phyloP scores from a whole-genome alignment of 2,113 vertebrate species.

The Osmerus mordax region DNA sequence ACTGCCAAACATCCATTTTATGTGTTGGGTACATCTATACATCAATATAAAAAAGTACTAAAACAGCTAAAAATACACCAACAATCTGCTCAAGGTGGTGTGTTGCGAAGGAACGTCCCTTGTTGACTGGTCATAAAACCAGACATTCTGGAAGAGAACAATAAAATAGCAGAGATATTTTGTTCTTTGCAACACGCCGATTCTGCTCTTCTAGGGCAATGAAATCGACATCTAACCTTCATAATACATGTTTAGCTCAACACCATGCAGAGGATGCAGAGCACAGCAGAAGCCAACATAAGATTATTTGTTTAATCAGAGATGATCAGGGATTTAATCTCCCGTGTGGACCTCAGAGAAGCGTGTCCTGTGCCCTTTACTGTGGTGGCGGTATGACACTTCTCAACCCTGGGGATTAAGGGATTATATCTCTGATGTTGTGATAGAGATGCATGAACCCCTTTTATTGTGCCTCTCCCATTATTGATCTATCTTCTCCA shows the following conservation, averaged over 20 bases:
- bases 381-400: neutral
- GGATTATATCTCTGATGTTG: slow-evolving; percentile 39
- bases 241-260: neutral
- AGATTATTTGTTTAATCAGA: slow-evolving; percentile 29
- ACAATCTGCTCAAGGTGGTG: too few species aligned
- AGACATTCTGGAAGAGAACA: neutral
- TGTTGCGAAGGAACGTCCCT: too few species aligned
- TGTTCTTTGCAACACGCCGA: neutral
- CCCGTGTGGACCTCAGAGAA: neutral
- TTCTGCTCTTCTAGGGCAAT: neutral
- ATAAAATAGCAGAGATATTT: neutral
- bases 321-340: slow-evolving; percentile 26
- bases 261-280: neutral
- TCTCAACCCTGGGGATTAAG: slow-evolving; percentile 28
- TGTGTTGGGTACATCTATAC: neutral
- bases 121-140: neutral
- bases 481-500: too few species aligned
- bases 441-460: neutral
- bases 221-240: too few species aligned
- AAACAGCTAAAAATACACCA: neutral
- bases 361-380: slow-evolving; percentile 1
- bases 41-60: neutral
- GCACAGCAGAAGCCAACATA: neutral
- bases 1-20: neutral
- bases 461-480: too few species aligned